Conservation (phyloP, 2,797 vertebrate species). For the Sylvilagus floridanus region DNA sequence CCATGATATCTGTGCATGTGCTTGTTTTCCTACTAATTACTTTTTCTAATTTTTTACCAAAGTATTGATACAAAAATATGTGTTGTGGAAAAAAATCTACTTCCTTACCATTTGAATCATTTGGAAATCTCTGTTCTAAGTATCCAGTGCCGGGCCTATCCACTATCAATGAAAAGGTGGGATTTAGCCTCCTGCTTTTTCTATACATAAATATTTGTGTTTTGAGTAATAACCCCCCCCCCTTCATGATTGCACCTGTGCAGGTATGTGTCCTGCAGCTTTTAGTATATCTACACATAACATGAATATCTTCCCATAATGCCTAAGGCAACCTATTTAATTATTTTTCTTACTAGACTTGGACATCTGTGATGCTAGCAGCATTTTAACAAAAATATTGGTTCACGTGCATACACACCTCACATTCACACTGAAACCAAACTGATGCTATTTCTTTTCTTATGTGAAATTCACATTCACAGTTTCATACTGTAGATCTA, state of each 20-base stretch:
- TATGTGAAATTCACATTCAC: conserved; percentile 12
- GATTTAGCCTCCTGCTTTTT: not conserved
- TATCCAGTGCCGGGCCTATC: not conserved
- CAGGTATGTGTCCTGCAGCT: not conserved
- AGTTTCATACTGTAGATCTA: not conserved
- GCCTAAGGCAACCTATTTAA: not conserved
- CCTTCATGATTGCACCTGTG: not conserved
- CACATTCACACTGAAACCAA: not conserved
- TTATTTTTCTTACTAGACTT: conserved; percentile 30
- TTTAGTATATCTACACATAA: conserved; percentile 26
- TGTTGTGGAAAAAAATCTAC: not conserved
- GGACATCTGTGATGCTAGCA: conserved; percentile 11
- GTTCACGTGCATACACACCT: not conserved
- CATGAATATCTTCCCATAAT: not conserved
- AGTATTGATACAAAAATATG: not conserved
- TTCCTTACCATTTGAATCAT: not conserved
- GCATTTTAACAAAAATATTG: conserved; percentile 41
- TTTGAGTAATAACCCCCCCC: not conserved
- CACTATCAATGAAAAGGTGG: conserved; percentile 3
- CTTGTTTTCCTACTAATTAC: not conserved
- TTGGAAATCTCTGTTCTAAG: conserved; percentile 5
- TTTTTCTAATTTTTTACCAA: conserved; percentile 11
- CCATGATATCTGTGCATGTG: not conserved
- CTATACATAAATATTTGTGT: not conserved
- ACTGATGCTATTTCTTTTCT: conserved; percentile 49